Base-by-base conservation (phyloP, 2,113 vertebrate species). In the Sphaerodactylus townsendi region DNA sequence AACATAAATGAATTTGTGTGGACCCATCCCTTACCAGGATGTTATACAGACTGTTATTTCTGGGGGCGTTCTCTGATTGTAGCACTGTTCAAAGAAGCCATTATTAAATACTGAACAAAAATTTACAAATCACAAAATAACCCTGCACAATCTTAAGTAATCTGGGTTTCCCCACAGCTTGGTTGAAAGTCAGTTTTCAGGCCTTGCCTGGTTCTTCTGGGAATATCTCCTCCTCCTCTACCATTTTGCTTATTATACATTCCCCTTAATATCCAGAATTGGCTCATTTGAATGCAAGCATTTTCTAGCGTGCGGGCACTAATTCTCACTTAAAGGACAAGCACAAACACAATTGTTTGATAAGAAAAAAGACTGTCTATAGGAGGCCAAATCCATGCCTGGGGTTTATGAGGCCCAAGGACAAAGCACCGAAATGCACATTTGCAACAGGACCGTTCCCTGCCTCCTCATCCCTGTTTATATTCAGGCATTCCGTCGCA, bases 251-350 rank as follows among this genome's bases (percentile, higher is more conserved):
- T 37, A 37, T 37, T 69, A 66, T 14, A 84, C 53, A 33, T 46
- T 59, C 59, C 37, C 48, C 48, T 77, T 46, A 41, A 30, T 77
- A 77, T 76, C 64, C 53, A 74, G 48, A 74, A 82, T 74, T 82
- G 35, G 59, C 56, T 64, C 35, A 53, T 41, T 76, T 10, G 53
- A 64, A 64, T n/a, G 83, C 66, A 53, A 5, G 44, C 23, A 30
- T 35, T 48, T 59, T 79, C 56, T 28, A 62, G 28, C 28, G 59
- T 10, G 71, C 23, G 64, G 33, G 39, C 71, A 56, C 46, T 41
- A 64, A 6, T 71, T 71, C 65, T 70, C 65, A 35, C 41, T 70
- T 46, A 77, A 85, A 64, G 44, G 21, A 62, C 37, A 64, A 39
- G 13, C 30, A 10, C 4, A 64, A 21, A 35, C 72, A 84, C 14